phyloP scores from a whole-genome alignment of 1,140 invertebrate genomes.

The Magallana ariakensis region DNA sequence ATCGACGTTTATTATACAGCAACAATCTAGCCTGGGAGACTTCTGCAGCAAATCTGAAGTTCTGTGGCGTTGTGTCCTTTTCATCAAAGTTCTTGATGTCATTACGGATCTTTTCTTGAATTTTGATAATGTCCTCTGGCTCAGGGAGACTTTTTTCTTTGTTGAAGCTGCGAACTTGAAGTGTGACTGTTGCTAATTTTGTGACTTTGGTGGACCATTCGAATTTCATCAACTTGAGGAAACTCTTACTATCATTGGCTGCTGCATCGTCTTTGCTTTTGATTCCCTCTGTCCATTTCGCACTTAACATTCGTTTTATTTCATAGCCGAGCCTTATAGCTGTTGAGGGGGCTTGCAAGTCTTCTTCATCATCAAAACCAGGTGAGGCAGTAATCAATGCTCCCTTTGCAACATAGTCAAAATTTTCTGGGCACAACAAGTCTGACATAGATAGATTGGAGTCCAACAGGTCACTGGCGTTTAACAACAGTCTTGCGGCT shows the following conservation, averaged over 20 bases:
- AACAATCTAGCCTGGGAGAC: conserved; percentile 28
- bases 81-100: conserved; percentile 30
- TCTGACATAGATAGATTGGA: neutral
- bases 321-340: conserved; percentile 40
- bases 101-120: conserved; percentile 23
- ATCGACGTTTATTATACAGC: conserved; percentile 40
- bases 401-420: neutral
- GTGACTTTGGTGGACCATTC: conserved; percentile 47
- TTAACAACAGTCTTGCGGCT: conserved; percentile 1
- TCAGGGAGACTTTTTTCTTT: conserved; percentile 25
- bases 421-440: neutral
- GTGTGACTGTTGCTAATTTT: conserved; percentile 34
- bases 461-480: neutral
- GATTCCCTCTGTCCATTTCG: conserved; percentile 19
- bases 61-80: conserved; percentile 33
- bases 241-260: neutral
- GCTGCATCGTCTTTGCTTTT: conserved; percentile 14
- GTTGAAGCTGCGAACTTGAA: conserved; percentile 21
- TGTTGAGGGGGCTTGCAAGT: conserved; percentile 39
- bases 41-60: conserved; percentile 24
- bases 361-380: conserved; percentile 6
- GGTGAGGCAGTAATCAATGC: neutral
- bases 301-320: conserved; percentile 9
- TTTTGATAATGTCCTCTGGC: conserved; percentile 28
- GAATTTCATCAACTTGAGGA: conserved; percentile 29